Percentiles rank a stretch among this genome's conserved stretches.
Conservation (phyloP, 2,888 invertebrate genomes). For the Epiperipatus broadwayi region DNA sequence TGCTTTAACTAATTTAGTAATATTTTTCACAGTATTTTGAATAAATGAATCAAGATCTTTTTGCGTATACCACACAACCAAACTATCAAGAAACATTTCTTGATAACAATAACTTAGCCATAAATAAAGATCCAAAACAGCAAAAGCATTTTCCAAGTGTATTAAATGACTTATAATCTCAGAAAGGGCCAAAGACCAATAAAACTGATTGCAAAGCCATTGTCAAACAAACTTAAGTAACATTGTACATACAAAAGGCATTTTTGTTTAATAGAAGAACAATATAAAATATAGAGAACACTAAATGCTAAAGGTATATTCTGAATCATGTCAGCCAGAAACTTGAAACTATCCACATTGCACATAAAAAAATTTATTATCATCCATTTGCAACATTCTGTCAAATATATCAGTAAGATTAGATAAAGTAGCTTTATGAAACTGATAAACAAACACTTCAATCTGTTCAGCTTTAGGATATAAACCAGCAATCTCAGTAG, state of each 20-base stretch:
- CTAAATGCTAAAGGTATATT: slow-evolving; percentile 73
- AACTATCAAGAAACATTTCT: slow-evolving; percentile 68
- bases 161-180: slow-evolving; percentile 68
- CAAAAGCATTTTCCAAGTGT: slow-evolving; percentile 78
- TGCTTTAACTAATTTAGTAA: slow-evolving; percentile 50
- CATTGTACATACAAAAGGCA: slow-evolving; percentile 81
- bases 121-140: slow-evolving; percentile 82
- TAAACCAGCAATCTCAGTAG: slow-evolving; percentile 52
- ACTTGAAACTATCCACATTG: slow-evolving; percentile 83
- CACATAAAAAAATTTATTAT: slow-evolving; percentile 91
- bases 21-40: slow-evolving; percentile 64
- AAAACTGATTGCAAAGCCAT: slow-evolving; percentile 63
- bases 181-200: slow-evolving; percentile 69
- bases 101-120: slow-evolving; percentile 89
- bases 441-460: slow-evolving; percentile 85
- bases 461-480: slow-evolving; percentile 97
- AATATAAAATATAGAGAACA: slow-evolving; percentile 86
- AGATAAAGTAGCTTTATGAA: slow-evolving; percentile 76
- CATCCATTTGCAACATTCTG: slow-evolving; percentile 68
- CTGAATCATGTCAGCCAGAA: slow-evolving; percentile 88
- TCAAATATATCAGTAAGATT: slow-evolving; percentile 95
- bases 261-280: slow-evolving; percentile 85
- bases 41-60: slow-evolving; percentile 68
- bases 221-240: slow-evolving; percentile 86
- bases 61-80: slow-evolving; percentile 59